These are phyloP conservation scores for Dascillus cervinus DNA, from an alignment of 2,888 invertebrate genomes.

Conservation along the genomic window DNA sequence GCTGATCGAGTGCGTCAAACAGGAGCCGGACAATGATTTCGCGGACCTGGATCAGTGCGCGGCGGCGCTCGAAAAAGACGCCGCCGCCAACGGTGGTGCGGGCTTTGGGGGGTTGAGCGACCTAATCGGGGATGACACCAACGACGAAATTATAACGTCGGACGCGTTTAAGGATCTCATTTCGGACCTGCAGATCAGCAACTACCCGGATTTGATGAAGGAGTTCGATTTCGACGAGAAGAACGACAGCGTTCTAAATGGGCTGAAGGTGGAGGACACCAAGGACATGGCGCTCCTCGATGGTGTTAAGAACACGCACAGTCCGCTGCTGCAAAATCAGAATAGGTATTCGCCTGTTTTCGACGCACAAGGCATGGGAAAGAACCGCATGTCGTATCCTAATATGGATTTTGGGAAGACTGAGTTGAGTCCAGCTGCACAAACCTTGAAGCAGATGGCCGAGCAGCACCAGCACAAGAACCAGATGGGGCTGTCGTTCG, in stretches of 20 bases:
- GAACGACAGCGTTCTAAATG: slow-evolving; percentile 23
- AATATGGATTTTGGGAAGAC: slow-evolving; percentile 41
- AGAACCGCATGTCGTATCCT: slow-evolving; percentile 30
- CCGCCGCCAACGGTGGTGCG: slow-evolving; percentile 59
- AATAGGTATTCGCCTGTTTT: slow-evolving; percentile 36
- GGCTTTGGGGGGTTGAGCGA: slow-evolving; percentile 73
- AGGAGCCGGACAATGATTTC: slow-evolving; percentile 72
- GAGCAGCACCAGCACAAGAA: slow-evolving; percentile 90
- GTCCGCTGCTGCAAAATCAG: slow-evolving; percentile 32
- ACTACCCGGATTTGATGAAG: slow-evolving; percentile 75
- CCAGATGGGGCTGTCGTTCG: slow-evolving; percentile 55
- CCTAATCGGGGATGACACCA: slow-evolving; percentile 76
- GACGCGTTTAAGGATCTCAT: slow-evolving; percentile 80
- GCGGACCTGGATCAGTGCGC: slow-evolving; percentile 81
- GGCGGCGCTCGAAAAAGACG: slow-evolving; percentile 78
- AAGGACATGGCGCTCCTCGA: slow-evolving; percentile 30
- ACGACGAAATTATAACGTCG: slow-evolving; percentile 66
- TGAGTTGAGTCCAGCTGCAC: slow-evolving; percentile 85
- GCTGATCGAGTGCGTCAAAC: slow-evolving; percentile 63
- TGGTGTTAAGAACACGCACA: slow-evolving; percentile 23
- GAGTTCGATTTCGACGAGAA: slow-evolving; percentile 68
- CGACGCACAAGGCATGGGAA: slow-evolving; percentile 21
- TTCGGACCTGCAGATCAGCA: slow-evolving; percentile 79
- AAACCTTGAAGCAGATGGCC: slow-evolving; percentile 94
- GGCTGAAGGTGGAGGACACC: slow-evolving; percentile 36